A percentile compares a stretch with the other conserved stretches of the same genome.
Conservation (phyloP, 2,797 vertebrate species). For the Zalophus californianus region DNA sequence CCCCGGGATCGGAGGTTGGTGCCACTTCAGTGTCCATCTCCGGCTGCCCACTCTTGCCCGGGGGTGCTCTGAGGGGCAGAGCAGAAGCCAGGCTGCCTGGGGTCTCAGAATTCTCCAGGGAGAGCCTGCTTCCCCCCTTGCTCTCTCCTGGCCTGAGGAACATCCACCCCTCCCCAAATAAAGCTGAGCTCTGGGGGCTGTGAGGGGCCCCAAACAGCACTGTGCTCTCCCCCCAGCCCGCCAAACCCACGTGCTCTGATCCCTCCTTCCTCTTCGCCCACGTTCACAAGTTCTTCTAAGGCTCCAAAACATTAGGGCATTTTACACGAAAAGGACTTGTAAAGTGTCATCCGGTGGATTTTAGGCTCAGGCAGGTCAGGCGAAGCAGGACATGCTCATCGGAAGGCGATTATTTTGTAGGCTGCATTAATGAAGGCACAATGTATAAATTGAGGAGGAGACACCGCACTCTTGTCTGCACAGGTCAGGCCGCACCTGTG, state of each 20-base stretch:
- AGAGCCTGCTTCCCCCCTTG: background rate
- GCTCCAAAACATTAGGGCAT: too few relatives aligned
- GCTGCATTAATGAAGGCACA: background rate
- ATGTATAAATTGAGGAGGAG: background rate
- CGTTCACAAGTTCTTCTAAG: rapidly evolving
- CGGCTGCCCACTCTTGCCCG: rapidly evolving
- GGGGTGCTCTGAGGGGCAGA: background rate
- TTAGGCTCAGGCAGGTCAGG: background rate
- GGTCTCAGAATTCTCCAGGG: background rate
- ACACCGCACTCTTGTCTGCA: rapidly evolving
- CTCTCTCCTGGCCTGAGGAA: background rate
- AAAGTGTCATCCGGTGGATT: rapidly evolving
- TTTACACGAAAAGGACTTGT: background rate
- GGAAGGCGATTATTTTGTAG: background rate
- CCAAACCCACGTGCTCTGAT: rapidly evolving
- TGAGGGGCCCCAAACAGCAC: background rate
- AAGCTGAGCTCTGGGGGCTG: background rate
- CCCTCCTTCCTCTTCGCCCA: rapidly evolving
- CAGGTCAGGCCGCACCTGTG: rapidly evolving
- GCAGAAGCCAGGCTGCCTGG: background rate
- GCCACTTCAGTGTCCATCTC: background rate
- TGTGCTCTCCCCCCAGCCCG: rapidly evolving
- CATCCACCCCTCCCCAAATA: background rate
- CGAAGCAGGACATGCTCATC: rapidly evolving
- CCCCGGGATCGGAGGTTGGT: rapidly evolving